phyloP scores from a whole-genome alignment of 2,113 vertebrate species.

The Notiomystis cincta region DNA sequence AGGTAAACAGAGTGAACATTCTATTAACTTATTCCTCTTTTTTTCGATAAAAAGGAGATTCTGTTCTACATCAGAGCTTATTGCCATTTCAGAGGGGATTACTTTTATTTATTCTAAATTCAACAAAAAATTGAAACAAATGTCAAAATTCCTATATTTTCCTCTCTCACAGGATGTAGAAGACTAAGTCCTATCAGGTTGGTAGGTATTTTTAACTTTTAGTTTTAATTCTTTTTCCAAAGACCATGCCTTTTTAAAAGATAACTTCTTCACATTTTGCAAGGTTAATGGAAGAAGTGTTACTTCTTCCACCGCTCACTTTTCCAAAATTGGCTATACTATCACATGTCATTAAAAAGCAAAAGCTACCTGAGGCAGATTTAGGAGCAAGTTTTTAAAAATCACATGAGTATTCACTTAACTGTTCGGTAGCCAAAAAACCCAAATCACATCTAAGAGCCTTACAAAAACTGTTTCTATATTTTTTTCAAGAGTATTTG shows the following conservation, averaged over 20 bases:
- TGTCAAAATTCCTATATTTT: background rate
- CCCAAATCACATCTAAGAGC: background rate
- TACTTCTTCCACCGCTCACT: background rate
- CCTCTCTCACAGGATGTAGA: background rate
- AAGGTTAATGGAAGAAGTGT: background rate
- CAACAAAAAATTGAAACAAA: background rate
- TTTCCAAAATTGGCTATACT: background rate
- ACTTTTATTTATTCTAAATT: background rate
- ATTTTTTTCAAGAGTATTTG: background rate
- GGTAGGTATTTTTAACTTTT: background rate
- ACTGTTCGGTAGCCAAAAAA: background rate
- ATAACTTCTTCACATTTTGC: background rate
- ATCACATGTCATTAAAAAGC: background rate
- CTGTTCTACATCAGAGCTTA: background rate
- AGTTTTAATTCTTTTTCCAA: background rate
- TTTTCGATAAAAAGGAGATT: fast-evolving
- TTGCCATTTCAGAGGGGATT: background rate
- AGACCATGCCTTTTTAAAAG: background rate
- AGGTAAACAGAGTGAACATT: background rate
- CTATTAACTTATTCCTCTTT: background rate
- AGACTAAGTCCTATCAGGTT: background rate
- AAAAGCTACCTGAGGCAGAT: background rate
- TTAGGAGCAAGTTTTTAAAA: background rate
- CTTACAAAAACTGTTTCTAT: background rate
- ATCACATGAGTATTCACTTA: background rate